Conservation (phyloP, 2,888 invertebrate species). For the Eupelmus urozonus region DNA sequence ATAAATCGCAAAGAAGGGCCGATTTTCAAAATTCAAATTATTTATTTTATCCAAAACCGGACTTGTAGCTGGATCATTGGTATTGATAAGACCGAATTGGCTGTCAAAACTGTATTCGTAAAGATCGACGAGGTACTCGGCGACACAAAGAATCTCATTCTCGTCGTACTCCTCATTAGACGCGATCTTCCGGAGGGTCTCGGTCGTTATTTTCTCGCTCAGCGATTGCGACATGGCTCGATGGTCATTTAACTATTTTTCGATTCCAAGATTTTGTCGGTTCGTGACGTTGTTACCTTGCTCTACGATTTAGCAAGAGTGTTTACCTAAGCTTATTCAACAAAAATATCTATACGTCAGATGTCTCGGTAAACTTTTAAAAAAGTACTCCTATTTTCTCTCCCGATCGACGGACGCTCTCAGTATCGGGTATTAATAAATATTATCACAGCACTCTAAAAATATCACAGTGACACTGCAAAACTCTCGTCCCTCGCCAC, state of each 20-base stretch:
- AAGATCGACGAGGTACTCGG: conserved; percentile 50
- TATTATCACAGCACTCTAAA: conserved; percentile 19
- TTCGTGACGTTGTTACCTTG: too few relatives aligned
- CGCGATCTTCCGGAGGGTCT: conserved; percentile 56
- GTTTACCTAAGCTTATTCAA: too few relatives aligned
- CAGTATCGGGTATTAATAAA: conserved; percentile 18
- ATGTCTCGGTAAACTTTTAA: too few relatives aligned
- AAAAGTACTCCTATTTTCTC: too few relatives aligned
- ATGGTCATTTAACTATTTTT: background rate
- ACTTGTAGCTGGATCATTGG: conserved; percentile 27
- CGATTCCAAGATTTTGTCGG: too few relatives aligned
- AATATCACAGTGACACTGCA: conserved; percentile 5
- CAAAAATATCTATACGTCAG: background rate
- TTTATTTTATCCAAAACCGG: conserved; percentile 20
- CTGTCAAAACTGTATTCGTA: conserved; percentile 53
- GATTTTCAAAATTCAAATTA: background rate
- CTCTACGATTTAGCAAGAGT: too few relatives aligned
- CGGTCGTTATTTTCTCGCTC: conserved; percentile 54
- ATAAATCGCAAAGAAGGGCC: conserved; percentile 46
- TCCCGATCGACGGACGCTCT: too few relatives aligned
- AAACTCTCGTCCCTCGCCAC: too few relatives aligned
- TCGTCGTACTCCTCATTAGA: conserved; percentile 58
- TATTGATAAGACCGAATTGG: conserved; percentile 47
- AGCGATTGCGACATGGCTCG: conserved; percentile 32
- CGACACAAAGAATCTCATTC: conserved; percentile 56